Percentiles rank a stretch among this genome's conserved stretches.
These are phyloP conservation scores for Siniperca knerii DNA, from an alignment of 2,113 vertebrate genomes.

Conservation along the genomic window DNA sequence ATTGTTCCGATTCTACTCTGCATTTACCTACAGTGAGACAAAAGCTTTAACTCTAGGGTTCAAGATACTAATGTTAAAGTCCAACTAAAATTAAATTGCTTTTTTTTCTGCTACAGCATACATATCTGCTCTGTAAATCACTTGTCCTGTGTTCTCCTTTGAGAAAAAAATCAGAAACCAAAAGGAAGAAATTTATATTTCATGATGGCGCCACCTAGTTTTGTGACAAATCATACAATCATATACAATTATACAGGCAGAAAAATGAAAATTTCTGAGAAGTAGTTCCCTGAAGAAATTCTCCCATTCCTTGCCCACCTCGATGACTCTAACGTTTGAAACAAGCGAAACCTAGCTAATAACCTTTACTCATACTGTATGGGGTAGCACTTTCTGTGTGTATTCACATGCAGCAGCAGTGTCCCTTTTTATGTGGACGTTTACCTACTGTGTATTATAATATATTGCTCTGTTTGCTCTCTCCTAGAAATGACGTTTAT, in stretches of 20 bases:
- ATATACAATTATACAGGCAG: too few relatives aligned
- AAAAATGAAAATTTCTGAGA: not conserved
- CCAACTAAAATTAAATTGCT: not conserved
- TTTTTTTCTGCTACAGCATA: not conserved
- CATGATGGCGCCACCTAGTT: too few relatives aligned
- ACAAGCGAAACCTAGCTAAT: not conserved
- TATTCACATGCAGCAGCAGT: not conserved
- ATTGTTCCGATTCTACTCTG: not conserved
- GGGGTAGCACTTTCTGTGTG: not conserved
- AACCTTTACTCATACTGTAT: not conserved
- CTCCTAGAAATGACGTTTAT: not conserved
- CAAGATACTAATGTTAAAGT: not conserved
- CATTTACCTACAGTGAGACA: not conserved
- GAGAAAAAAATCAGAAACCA: too few relatives aligned
- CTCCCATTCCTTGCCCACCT: not conserved
- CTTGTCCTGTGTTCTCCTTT: too few relatives aligned
- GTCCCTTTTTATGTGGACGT: not conserved
- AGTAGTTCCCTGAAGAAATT: not conserved
- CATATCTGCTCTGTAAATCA: not conserved
- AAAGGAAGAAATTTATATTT: too few relatives aligned
- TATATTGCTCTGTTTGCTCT: not conserved
- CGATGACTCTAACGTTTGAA: not conserved
- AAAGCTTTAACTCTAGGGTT: not conserved
- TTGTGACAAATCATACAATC: too few relatives aligned
- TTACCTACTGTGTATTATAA: not conserved